A percentile compares a stretch with the other conserved stretches of the same genome.
Conservation (phyloP, 2,113 vertebrate species). For the Planiliza haematocheilus region DNA sequence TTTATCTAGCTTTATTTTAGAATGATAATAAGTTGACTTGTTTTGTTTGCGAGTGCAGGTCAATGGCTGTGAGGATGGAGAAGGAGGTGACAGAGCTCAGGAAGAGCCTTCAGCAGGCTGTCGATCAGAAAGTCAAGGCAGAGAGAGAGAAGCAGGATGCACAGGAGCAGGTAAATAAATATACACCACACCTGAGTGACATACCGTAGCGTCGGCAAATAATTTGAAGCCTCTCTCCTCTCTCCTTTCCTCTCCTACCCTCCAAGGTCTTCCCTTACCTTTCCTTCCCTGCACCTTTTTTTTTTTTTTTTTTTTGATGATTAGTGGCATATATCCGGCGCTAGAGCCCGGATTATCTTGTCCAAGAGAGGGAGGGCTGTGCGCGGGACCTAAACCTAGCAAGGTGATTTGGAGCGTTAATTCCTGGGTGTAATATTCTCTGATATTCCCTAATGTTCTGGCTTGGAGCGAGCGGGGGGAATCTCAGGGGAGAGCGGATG, state of each 20-base stretch:
- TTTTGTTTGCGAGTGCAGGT: slow-evolving; percentile 55
- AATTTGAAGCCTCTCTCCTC: slow-evolving; percentile 19
- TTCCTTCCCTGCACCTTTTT: slow-evolving; percentile 13
- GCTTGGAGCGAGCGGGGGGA: slow-evolving; percentile 56
- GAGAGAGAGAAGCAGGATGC: slow-evolving; percentile 64
- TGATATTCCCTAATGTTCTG: slow-evolving; percentile 83
- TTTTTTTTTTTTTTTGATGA: slow-evolving; percentile 76
- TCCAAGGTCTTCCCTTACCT: slow-evolving; percentile 45
- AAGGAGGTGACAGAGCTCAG: slow-evolving; percentile 60
- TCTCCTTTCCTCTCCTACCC: slow-evolving; percentile 20
- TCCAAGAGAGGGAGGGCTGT: slow-evolving; percentile 78
- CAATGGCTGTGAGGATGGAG: slow-evolving; percentile 61
- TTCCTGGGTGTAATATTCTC: slow-evolving; percentile 86
- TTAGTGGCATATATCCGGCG: slow-evolving; percentile 82
- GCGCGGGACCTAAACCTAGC: slow-evolving; percentile 76
- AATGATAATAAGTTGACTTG: not conserved
- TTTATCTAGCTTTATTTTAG: not conserved
- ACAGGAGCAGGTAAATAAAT: slow-evolving; percentile 57
- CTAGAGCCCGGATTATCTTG: slow-evolving; percentile 83
- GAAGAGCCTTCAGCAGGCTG: slow-evolving; percentile 57
- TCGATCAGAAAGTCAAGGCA: slow-evolving; percentile 61
- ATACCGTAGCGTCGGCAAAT: slow-evolving; percentile 7
- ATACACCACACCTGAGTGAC: slow-evolving; percentile 39
- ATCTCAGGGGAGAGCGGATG: slow-evolving; percentile 79
- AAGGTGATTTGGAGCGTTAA: slow-evolving; percentile 84